Evolutionary conservation across 2,888 invertebrate genomes (phyloP).

Genomic region (Acanthosepion lycidas): DNA sequence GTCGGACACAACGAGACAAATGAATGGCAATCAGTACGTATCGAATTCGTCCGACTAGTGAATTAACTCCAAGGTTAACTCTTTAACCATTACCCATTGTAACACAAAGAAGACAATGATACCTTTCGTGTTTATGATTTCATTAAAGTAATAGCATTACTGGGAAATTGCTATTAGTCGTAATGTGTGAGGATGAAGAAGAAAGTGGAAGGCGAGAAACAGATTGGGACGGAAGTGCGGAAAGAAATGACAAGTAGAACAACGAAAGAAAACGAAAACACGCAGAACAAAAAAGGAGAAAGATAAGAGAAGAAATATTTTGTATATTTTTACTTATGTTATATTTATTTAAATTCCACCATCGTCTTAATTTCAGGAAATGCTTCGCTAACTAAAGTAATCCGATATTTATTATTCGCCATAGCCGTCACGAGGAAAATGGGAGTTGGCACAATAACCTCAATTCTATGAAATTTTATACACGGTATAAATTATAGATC

Average conservation of each 20-base stretch:
- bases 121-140: no score
- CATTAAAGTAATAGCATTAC: no score
- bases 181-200: no score
- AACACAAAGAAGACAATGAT: no score
- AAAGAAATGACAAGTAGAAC: not conserved
- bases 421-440: not conserved
- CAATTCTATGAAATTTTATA: not conserved
- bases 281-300: not conserved
- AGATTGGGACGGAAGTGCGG: not conserved
- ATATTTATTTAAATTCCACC: slow-evolving; percentile 33
- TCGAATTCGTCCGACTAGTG: no score
- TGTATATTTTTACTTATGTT: slow-evolving; percentile 33
- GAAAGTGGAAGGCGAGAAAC: not conserved
- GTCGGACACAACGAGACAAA: no score
- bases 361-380: not conserved
- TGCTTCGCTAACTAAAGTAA: not conserved
- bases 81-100: no score
- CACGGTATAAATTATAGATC: not conserved
- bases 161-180: no score
- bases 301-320: not conserved
- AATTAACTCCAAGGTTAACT: no score
- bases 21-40: no score
- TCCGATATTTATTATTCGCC: not conserved
- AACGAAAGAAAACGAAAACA: not conserved
- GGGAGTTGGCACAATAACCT: slow-evolving; percentile 21